Evolutionary conservation across 1,140 invertebrate genomes (phyloP).

Genomic region (Cherax destructor): DNA sequence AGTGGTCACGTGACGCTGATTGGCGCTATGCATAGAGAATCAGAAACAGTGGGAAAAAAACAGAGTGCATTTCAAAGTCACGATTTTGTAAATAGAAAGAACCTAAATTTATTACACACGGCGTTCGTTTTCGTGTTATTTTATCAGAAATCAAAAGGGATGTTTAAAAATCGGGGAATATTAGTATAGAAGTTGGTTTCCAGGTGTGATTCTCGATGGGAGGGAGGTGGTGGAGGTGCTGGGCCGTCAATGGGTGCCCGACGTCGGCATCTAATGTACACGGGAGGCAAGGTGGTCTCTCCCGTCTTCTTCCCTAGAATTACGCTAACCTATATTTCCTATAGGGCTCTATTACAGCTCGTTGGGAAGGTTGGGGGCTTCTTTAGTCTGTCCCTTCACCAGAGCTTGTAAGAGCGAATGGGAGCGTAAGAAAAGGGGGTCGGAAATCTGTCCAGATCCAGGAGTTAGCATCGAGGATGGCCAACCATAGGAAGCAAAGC

Average conservation of each 20-base stretch:
- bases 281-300: conserved; percentile 49
- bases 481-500: conserved; percentile 60
- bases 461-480: conserved; percentile 43
- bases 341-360: conserved; percentile 63
- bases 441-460: conserved; percentile 24
- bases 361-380: conserved; percentile 64
- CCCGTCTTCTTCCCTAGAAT: conserved; percentile 65
- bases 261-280: conserved; percentile 58
- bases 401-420: conserved; percentile 63
- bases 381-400: conserved; percentile 63
- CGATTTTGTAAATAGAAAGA: too few species aligned
- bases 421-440: conserved; percentile 50
- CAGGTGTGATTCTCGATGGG: conserved; percentile 20
- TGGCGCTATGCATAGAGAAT: background rate
- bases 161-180: too few species aligned
- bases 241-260: conserved; percentile 50
- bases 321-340: conserved; percentile 67
- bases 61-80: background rate
- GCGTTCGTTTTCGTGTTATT: too few species aligned
- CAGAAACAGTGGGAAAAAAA: background rate
- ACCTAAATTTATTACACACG: too few species aligned
- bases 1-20: conserved; percentile 31
- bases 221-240: conserved; percentile 30
- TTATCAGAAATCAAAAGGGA: too few species aligned
- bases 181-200: background rate